Conservation (phyloP, 2,888 invertebrate genomes). For the Sarcophaga rosellei region DNA sequence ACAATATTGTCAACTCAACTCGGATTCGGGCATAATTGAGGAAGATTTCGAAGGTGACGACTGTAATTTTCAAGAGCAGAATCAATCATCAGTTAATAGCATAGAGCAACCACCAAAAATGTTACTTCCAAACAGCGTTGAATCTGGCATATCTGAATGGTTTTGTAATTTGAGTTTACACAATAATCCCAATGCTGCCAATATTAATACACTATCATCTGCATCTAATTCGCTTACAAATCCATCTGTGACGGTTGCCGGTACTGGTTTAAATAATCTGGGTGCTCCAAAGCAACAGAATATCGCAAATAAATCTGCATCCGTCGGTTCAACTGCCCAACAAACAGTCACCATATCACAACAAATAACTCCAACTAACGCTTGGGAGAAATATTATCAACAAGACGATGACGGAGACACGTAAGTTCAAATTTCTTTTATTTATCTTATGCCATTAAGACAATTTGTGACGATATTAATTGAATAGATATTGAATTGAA, state of each 20-base stretch:
- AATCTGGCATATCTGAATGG: conserved; percentile 84
- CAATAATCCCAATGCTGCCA: conserved; percentile 70
- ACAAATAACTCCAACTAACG: conserved; percentile 76
- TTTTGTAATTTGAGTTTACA: conserved; percentile 84
- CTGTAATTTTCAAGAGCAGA: conserved; percentile 34
- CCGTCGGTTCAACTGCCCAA: conserved; percentile 48
- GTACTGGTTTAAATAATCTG: conserved; percentile 66
- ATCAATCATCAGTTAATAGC: conserved; percentile 42
- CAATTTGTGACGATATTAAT: no score
- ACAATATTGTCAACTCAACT: conserved; percentile 50
- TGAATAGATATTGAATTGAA: no score
- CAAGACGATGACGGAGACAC: conserved; percentile 94
- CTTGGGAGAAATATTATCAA: conserved; percentile 86
- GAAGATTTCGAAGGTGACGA: conserved; percentile 66
- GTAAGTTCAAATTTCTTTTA: conserved; percentile 84
- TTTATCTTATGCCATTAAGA: background rate
- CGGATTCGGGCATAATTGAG: conserved; percentile 75
- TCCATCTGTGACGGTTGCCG: conserved; percentile 54
- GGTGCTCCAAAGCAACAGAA: conserved; percentile 62
- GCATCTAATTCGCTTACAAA: conserved; percentile 50
- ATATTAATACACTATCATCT: conserved; percentile 28
- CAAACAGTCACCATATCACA: conserved; percentile 65
- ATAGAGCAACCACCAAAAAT: conserved; percentile 75
- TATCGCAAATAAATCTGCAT: background rate
- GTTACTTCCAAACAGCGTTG: conserved; percentile 87